Evolutionary conservation across 1,140 invertebrate species (phyloP).

Genomic region (Paralvinella palmiformis): DNA sequence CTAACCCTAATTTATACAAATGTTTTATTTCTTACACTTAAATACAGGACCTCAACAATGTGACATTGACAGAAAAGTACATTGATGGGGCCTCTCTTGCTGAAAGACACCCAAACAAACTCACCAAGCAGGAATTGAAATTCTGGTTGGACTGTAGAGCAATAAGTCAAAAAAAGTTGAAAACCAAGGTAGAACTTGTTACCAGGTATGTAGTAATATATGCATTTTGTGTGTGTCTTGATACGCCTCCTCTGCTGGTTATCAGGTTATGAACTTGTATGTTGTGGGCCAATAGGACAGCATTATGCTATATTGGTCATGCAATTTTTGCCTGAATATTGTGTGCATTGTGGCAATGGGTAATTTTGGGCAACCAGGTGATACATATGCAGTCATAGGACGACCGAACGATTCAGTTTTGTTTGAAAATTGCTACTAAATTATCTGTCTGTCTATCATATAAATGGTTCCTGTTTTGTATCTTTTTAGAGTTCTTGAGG

Average conservation of each 20-base stretch:
- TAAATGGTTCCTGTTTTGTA: constrained; percentile 5
- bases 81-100: neutral
- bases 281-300: neutral
- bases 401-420: no score
- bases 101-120: neutral
- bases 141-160: neutral
- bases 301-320: neutral
- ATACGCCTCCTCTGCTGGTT: neutral
- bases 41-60: no score
- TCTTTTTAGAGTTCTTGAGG: constrained; percentile 3
- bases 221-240: neutral
- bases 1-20: no score
- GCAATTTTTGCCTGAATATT: neutral
- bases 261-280: neutral
- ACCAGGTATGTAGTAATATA: neutral
- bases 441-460: neutral
- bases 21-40: no score
- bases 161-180: neutral
- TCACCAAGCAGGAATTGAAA: neutral
- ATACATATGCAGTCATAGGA: neutral
- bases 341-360: neutral
- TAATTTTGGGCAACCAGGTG: neutral
- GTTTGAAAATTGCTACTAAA: no score
- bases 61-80: neutral
- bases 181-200: neutral